Evolutionary conservation across 1,140 invertebrate genomes (phyloP).

Genomic region (Macrocentrus cingulum): DNA sequence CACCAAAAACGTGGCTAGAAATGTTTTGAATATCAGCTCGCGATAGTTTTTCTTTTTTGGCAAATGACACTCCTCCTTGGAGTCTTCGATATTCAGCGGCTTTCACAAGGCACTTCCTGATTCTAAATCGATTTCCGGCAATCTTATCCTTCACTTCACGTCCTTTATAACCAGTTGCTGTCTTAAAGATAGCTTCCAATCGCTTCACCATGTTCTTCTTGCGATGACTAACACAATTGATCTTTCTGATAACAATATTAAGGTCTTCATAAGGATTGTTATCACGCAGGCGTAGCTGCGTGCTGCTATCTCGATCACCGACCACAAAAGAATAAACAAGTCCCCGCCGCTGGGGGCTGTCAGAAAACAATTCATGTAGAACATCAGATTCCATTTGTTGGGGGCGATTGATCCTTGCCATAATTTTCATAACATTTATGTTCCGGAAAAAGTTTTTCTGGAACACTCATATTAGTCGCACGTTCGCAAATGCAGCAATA

Average conservation of each 20-base stretch:
- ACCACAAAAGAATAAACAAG: background rate
- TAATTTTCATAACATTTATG: background rate
- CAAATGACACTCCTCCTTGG: background rate
- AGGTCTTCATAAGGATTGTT: background rate
- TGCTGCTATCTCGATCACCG: background rate
- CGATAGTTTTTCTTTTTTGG: background rate
- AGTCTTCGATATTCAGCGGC: background rate
- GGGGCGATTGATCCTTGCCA: background rate
- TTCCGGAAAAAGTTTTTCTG: background rate
- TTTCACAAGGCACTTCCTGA: background rate
- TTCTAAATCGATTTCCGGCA: background rate
- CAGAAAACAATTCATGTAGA: background rate
- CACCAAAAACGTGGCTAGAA: background rate
- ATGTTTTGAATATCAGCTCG: background rate
- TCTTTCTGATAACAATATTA: background rate
- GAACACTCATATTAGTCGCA: background rate
- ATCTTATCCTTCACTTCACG: background rate
- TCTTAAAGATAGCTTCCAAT: background rate
- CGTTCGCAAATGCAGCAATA: background rate
- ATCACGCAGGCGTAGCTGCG: background rate
- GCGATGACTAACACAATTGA: background rate
- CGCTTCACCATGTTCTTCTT: background rate
- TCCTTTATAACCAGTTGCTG: background rate
- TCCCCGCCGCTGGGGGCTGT: background rate
- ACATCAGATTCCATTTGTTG: background rate